Evolutionary conservation across 2,113 vertebrate species (phyloP), one percentile per base, ranked within the genome.

Genomic region (Rana temporaria): DNA sequence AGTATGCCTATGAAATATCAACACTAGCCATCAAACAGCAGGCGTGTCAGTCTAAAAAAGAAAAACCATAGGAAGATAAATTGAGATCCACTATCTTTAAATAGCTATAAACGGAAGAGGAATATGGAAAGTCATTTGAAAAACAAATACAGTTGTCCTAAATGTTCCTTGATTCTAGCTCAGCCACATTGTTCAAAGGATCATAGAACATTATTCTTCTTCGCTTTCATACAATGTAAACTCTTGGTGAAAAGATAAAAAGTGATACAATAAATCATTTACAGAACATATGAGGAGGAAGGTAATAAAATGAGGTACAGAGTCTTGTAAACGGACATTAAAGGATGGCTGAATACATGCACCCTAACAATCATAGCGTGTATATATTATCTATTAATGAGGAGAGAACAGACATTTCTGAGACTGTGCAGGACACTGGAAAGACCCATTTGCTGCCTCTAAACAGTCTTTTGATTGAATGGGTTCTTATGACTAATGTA

Each of bases 1-100:
- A 32, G 55, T 59, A 74, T 74, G 71, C 57, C 71, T 20, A 62
- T 22, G 32, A 57, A 42, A 24, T 22, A 75, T 75, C 57, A 75
- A 38, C 56, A 62, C 30, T 20, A 60, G 26, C 19, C 55, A 15
- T 74, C 72, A 75, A 30, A 32, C 71, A 38, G 56, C 32, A 32
- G 56, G 72, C 16, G 56, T 59, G 32, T 42, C 30, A n/a, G 14
- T 20, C 26, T 34, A 22, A 9, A 63, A 22, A 24, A 4, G 60
- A 38, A 19, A 75, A 38, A 38, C 56, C 56, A 38, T 60, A 62
- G 56, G 56, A 38, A 60, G 34, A 34, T 57, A 75, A 20, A n/a
- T 59, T 74, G 30, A 14, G 15, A 42, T 48, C 32, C 56, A 12
- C 32, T 75, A 48, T 63, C 19, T 75, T 34, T 42, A 20, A 38